These are phyloP conservation scores for Sminthurinus aureus DNA, from an alignment of 2,888 invertebrate species.

Conservation along the genomic window DNA sequence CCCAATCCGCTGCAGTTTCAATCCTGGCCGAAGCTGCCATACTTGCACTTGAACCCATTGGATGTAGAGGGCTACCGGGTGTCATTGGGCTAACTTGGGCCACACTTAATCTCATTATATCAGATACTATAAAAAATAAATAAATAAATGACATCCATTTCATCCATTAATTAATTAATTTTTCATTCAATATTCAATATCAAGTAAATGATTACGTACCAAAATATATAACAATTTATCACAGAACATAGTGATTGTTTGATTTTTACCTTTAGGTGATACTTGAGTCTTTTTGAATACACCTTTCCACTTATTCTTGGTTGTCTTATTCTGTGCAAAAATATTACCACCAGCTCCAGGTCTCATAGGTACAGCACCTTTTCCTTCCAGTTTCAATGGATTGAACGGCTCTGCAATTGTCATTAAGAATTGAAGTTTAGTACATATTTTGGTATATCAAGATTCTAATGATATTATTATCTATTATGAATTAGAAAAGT, in stretches of 20 bases:
- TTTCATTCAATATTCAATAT: not conserved
- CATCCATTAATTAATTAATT: not conserved
- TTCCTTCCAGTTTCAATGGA: constrained; percentile 56
- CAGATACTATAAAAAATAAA: constrained; percentile 45
- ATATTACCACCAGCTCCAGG: constrained; percentile 37
- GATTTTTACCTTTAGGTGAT: constrained; percentile 52
- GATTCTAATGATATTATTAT: no score
- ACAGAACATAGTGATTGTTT: not conserved
- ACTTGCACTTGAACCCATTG: constrained; percentile 52
- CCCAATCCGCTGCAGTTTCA: constrained; percentile 92
- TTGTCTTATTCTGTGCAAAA: constrained; percentile 47
- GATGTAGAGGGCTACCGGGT: constrained; percentile 51
- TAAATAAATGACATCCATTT: not conserved
- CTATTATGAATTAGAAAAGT: no score
- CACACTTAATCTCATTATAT: constrained; percentile 59
- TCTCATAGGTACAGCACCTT: constrained; percentile 47
- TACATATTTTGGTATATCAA: not conserved
- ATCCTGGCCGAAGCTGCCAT: constrained; percentile 85
- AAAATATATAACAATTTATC: not conserved
- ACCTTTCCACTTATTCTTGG: constrained; percentile 55
- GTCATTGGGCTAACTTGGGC: constrained; percentile 59
- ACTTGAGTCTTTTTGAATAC: constrained; percentile 57
- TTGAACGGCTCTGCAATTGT: constrained; percentile 52
- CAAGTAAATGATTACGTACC: not conserved
- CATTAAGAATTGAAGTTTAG: not conserved